Evolutionary conservation across 2,113 vertebrate species (phyloP).

Genomic region (Scomber colias): DNA sequence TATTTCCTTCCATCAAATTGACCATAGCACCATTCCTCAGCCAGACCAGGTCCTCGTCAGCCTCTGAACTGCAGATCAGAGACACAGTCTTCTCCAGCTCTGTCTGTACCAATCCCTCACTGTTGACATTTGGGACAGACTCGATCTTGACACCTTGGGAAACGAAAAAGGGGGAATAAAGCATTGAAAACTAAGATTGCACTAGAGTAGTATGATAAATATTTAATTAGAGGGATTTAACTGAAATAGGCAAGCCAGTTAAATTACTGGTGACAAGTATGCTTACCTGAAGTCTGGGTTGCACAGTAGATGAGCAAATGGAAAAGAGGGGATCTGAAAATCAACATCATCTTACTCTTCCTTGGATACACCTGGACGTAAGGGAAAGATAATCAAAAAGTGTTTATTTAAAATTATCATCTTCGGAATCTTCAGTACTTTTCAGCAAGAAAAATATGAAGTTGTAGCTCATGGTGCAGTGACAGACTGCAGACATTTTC

Average conservation of each 20-base stretch:
- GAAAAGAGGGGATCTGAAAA: constrained; percentile 21
- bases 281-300: constrained; percentile 57
- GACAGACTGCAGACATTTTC: too few species aligned
- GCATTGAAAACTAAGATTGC: background rate
- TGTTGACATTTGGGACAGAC: constrained; percentile 23
- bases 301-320: constrained; percentile 52
- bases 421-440: background rate
- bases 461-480: too few species aligned
- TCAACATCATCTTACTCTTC: constrained; percentile 55
- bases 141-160: constrained; percentile 68
- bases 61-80: constrained; percentile 61
- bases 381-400: background rate
- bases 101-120: constrained; percentile 55
- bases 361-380: constrained; percentile 18
- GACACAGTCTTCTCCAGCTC: constrained; percentile 58
- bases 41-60: constrained; percentile 79
- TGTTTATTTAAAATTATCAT: background rate
- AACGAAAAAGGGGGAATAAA: background rate
- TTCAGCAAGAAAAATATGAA: background rate
- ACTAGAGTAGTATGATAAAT: background rate
- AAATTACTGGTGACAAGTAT: background rate
- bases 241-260: background rate
- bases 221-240: background rate
- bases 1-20: constrained; percentile 72
- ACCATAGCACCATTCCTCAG: constrained; percentile 72